These are phyloP conservation scores for Otolemur garnettii DNA, from an alignment of 2,113 vertebrate genomes.

Conservation along the genomic window DNA sequence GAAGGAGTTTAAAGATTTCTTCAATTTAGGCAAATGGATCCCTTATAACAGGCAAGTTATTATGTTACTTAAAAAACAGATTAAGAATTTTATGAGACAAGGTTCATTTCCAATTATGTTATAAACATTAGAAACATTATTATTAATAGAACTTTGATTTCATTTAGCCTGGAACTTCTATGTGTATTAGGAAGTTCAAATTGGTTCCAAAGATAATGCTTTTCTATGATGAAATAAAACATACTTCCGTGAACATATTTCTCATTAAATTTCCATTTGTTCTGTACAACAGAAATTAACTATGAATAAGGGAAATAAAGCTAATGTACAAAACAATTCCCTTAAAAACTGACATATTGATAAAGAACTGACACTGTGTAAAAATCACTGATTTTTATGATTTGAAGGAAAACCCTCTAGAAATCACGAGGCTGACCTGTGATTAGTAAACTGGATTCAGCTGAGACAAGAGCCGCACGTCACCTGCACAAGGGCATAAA, in stretches of 20 bases:
- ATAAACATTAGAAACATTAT: slow-evolving; percentile 24
- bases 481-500: fast-evolving
- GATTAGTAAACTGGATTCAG: neutral
- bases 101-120: slow-evolving; percentile 28
- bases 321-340: neutral
- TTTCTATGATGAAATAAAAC: slow-evolving; percentile 23
- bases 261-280: slow-evolving; percentile 15
- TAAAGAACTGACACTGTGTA: neutral
- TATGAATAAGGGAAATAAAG: neutral
- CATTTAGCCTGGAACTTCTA: neutral
- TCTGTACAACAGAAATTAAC: neutral
- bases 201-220: slow-evolving; percentile 31
- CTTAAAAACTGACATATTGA: neutral
- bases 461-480: neutral
- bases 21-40: neutral
- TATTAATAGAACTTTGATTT: slow-evolving; percentile 51
- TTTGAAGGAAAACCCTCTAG: neutral
- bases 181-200: slow-evolving; percentile 1
- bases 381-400: neutral
- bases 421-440: neutral
- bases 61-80: slow-evolving; percentile 41
- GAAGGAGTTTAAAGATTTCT: neutral
- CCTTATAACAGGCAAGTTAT: neutral
- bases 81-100: neutral
- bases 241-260: neutral